Conservation (phyloP, 1,140 invertebrate species). For the Papilio machaon region DNA sequence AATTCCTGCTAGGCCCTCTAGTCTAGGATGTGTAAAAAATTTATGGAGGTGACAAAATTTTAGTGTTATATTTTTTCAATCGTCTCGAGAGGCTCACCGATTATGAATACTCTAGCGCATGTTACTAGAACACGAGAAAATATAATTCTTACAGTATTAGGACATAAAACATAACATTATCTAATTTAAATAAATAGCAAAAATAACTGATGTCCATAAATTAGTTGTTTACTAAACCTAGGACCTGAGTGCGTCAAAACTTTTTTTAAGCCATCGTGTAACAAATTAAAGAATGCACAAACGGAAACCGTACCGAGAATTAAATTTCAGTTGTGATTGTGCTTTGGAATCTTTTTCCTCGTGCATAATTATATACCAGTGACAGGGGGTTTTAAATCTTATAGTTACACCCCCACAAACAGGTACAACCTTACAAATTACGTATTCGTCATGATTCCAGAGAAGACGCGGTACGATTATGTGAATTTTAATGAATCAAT, state of each 20-base stretch:
- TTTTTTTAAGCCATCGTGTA: neutral
- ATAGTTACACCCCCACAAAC: neutral
- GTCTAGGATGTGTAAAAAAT: too few species aligned
- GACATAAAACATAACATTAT: too few species aligned
- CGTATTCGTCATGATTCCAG: slow-evolving; percentile 65
- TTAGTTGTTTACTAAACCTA: too few species aligned
- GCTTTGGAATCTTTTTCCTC: neutral
- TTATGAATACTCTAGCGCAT: too few species aligned
- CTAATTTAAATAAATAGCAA: too few species aligned
- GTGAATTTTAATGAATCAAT: slow-evolving; percentile 69
- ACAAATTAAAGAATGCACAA: neutral
- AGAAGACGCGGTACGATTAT: slow-evolving; percentile 73
- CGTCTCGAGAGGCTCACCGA: too few species aligned
- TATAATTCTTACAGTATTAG: neutral
- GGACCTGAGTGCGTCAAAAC: too few species aligned
- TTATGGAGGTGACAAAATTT: too few species aligned
- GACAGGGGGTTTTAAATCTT: slow-evolving; percentile 5
- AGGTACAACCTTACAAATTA: neutral
- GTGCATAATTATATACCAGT: neutral
- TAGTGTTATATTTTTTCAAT: too few species aligned
- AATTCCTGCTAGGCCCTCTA: too few species aligned
- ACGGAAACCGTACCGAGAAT: neutral
- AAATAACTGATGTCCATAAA: too few species aligned
- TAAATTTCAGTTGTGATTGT: neutral
- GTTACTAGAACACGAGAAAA: neutral